Percentiles rank a stretch among this genome's conserved stretches.
Evolutionary conservation across 2,113 vertebrate genomes (phyloP).

Genomic region (Empidonax alnorum): DNA sequence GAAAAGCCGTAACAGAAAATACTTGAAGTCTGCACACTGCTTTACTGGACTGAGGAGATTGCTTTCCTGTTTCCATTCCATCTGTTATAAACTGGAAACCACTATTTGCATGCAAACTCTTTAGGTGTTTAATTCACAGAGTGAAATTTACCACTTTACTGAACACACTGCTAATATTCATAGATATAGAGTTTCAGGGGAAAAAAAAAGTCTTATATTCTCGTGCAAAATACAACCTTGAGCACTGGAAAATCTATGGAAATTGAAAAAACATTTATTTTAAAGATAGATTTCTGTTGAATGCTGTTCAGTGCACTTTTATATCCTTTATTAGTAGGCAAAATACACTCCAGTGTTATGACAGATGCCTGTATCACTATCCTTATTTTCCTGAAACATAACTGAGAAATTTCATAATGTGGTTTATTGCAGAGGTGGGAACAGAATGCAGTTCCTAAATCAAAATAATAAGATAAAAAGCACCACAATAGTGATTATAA

Average conservation of each 20-base stretch:
- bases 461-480: not conserved
- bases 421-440: constrained; percentile 23
- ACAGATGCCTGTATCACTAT: not conserved
- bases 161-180: not conserved
- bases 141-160: not conserved
- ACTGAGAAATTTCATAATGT: not conserved
- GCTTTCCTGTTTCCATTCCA: not conserved
- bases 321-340: not conserved
- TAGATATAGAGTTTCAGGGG: not conserved
- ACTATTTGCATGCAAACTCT: not conserved
- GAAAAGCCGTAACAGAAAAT: not conserved
- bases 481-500: not conserved
- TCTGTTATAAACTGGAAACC: not conserved
- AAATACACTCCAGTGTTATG: not conserved
- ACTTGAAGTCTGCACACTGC: not conserved
- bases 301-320: not conserved
- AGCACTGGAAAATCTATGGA: not conserved
- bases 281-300: not conserved
- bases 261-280: not conserved
- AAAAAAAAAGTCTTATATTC: not conserved
- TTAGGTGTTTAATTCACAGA: not conserved
- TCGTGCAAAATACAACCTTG: not conserved
- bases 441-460: not conserved
- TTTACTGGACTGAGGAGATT: not conserved
- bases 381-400: not conserved